Base-by-base conservation (phyloP, 2,797 vertebrate genomes). In the Lagorchestes hirsutus region DNA sequence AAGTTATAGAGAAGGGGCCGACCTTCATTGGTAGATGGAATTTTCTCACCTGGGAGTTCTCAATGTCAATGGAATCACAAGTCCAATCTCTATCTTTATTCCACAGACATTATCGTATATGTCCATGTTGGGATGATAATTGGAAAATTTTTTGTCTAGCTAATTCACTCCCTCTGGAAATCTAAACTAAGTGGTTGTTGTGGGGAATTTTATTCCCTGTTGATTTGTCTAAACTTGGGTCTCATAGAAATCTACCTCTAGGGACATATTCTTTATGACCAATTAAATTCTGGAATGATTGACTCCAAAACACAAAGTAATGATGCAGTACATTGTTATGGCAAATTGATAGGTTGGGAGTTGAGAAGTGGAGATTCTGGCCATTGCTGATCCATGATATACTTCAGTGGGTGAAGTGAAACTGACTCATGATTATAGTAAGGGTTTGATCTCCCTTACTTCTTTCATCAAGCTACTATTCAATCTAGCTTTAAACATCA, bases 131-230 rank as follows among this genome's bases (percentile, higher is more conserved):
- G 40, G 34, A 74, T 40, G 34, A 5, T 93, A 91, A 93, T 96
- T 92, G 90, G 90, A 90, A 91, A 95, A 91, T 93, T 92, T 56
- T 54, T 52, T 94, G 10, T 67, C 57, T 91, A 54, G 46, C 93
- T 57, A 94, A 91, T 57, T 90, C 90, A 62, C 54, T 34, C 46
- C 67, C 58, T 57, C 91, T 93, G 95, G 54, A 96, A 97, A 94
- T 74, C 29, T 50, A 55, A 0, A 82, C 1, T 57, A 56, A 91
- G 87, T 91, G 59, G 29, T 55, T 95, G 54, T 12, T 57, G 28
- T 56, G 31, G 31, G 92, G 22, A 93, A 59, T 87, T 93, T 29
- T 40, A 40, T 92, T 52, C 46, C 58, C 67, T 18, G 10, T 2
- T 82, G n/a, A 46, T 82, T 82, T 74, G 62, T 74, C 18, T 82